Evolutionary conservation across 2,797 vertebrate genomes (phyloP).

Genomic region (Lacerta agilis): DNA sequence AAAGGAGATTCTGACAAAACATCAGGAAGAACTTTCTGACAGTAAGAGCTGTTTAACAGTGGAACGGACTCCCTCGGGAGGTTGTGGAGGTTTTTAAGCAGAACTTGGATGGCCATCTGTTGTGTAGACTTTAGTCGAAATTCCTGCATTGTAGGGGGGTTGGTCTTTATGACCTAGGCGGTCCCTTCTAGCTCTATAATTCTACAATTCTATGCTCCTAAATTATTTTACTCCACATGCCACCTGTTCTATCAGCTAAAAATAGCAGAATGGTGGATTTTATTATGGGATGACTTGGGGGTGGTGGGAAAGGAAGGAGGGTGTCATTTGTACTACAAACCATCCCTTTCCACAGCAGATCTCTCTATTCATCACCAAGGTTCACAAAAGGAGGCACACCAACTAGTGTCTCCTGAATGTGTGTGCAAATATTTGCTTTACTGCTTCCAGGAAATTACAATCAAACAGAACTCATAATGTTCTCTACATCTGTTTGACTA

Average conservation of each 20-base stretch:
- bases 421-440: constrained; percentile 21
- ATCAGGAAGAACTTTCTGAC: no score
- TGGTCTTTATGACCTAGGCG: no score
- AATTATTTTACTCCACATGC: constrained; percentile 40
- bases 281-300: constrained; percentile 27
- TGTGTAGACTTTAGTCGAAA: no score
- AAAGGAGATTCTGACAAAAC: no score
- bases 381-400: not conserved
- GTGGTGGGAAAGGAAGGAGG: constrained; percentile 1
- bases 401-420: not conserved
- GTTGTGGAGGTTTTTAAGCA: no score
- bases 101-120: no score
- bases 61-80: no score
- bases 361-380: constrained; percentile 40
- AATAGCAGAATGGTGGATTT: not conserved
- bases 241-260: constrained; percentile 43
- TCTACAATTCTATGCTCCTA: not conserved
- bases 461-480: not conserved
- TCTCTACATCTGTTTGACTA: constrained; percentile 24
- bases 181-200: no score
- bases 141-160: no score
- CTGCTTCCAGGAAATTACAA: constrained; percentile 17
- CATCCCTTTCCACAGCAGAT: not conserved
- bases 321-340: not conserved
- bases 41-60: no score